Evolutionary conservation across 1,140 invertebrate species (phyloP).

Genomic region (Lepeophtheirus salmonis): DNA sequence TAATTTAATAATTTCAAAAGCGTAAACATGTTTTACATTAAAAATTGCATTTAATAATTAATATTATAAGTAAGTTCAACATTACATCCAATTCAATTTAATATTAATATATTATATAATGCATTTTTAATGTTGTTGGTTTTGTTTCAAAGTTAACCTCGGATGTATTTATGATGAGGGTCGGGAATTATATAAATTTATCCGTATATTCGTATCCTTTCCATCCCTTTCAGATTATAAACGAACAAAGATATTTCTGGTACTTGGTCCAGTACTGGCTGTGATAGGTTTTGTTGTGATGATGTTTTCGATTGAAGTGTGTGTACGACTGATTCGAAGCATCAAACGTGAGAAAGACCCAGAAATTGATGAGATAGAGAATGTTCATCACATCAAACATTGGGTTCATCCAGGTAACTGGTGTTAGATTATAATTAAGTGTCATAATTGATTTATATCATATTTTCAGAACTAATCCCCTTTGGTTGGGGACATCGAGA

Average conservation of each 20-base stretch:
- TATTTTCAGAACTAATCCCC: slow-evolving; percentile 1
- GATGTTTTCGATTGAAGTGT: slow-evolving; percentile 1
- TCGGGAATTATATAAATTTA: too few relatives aligned
- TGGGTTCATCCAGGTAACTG: slow-evolving; percentile 12
- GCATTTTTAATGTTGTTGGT: too few relatives aligned
- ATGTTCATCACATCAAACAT: slow-evolving; percentile 11
- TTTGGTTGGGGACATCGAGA: slow-evolving; percentile 1
- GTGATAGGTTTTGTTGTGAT: not conserved
- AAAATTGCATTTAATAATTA: too few relatives aligned
- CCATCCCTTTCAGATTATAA: not conserved
- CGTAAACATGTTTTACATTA: too few relatives aligned
- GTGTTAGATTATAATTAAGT: not conserved
- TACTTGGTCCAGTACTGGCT: not conserved
- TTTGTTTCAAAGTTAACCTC: too few relatives aligned
- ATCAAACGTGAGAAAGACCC: slow-evolving; percentile 5
- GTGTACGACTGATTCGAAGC: not conserved
- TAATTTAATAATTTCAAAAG: too few relatives aligned
- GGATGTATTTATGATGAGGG: too few relatives aligned
- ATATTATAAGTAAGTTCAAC: too few relatives aligned
- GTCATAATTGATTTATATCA: not conserved
- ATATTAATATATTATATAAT: too few relatives aligned
- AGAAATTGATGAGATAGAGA: slow-evolving; percentile 6
- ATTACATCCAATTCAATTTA: too few relatives aligned
- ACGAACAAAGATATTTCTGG: not conserved
- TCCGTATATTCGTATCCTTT: too few relatives aligned